A percentile compares a stretch with the other conserved stretches of the same genome.
These are phyloP conservation scores for Papilio polyxenes DNA, from an alignment of 1,140 invertebrate genomes.

Conservation along the genomic window DNA sequence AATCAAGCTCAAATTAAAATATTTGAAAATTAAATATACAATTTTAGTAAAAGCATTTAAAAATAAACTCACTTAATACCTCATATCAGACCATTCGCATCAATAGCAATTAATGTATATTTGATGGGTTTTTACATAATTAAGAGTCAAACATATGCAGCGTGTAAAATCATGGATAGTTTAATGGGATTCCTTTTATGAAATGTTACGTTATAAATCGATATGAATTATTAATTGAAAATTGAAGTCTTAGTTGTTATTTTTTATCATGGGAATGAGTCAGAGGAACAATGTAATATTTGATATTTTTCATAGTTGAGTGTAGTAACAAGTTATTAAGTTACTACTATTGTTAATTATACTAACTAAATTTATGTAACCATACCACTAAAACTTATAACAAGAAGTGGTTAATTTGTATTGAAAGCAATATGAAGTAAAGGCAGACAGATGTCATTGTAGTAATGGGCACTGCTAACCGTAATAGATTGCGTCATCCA, in stretches of 20 bases:
- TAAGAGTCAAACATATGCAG: background rate
- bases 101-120: background rate
- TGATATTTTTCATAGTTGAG: background rate
- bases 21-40: background rate
- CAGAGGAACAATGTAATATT: background rate
- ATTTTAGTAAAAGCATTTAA: background rate
- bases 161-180: background rate
- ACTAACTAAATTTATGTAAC: background rate
- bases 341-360: too few relatives aligned
- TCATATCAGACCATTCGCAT: background rate
- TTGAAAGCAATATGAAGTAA: background rate
- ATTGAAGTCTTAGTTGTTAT: background rate
- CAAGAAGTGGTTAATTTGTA: background rate
- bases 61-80: background rate
- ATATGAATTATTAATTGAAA: background rate
- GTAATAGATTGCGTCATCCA: background rate
- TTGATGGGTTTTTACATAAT: background rate
- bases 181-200: background rate
- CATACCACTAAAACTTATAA: background rate
- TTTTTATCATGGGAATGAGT: background rate
- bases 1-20: background rate
- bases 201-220: background rate
- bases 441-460: background rate
- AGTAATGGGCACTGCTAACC: background rate
- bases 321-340: background rate